phyloP scores from a whole-genome alignment of 2,797 vertebrate genomes.

The Acestrorhynchus altus region DNA sequence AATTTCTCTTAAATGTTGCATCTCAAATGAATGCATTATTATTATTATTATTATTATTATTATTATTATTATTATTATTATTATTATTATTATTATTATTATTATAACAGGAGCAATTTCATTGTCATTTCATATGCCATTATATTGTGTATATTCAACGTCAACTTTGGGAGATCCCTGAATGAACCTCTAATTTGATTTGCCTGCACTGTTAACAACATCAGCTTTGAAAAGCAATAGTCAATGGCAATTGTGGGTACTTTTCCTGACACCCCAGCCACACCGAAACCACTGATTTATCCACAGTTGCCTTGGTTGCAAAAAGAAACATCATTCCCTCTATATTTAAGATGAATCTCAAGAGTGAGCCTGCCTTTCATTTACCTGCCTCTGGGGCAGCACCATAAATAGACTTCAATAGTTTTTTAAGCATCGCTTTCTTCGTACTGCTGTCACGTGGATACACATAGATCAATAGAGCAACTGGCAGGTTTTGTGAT shows the following conservation, averaged over 20 bases:
- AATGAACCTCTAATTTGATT: not conserved
- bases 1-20: no score
- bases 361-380: not conserved
- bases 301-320: conserved; percentile 1
- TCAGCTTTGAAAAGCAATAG: not conserved
- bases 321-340: conserved; percentile 2
- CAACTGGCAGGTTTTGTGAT: not conserved
- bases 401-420: not conserved
- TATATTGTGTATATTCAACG: not conserved
- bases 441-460: not conserved
- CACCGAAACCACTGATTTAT: not conserved
- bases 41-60: no score
- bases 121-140: no score
- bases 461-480: not conserved
- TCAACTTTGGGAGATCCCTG: no score
- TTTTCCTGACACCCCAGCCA: not conserved
- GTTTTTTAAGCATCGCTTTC: not conserved
- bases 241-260: not conserved
- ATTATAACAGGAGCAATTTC: no score
- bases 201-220: not conserved
- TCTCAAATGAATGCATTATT: no score
- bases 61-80: no score
- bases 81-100: no score
- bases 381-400: not conserved
- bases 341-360: not conserved